Evolutionary conservation across 2,797 vertebrate genomes (phyloP).

Genomic region (Smutsia gigantea): DNA sequence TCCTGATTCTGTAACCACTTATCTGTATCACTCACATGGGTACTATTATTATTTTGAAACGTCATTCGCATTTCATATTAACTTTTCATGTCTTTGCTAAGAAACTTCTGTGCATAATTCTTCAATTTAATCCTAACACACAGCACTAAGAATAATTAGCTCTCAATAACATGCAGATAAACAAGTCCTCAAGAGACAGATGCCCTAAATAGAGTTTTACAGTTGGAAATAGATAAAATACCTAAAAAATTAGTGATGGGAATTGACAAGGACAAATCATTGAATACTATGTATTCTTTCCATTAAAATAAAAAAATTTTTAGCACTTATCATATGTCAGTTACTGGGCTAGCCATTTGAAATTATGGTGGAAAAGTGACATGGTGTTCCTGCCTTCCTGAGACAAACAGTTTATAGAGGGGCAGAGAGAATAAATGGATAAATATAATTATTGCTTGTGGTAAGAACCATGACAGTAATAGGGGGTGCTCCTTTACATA

Average conservation of each 20-base stretch:
- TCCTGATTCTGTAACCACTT: neutral
- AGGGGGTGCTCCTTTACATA: neutral
- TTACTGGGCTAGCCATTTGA: neutral
- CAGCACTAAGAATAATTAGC: slow-evolving; percentile 22
- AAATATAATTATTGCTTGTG: neutral
- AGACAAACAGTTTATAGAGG: neutral
- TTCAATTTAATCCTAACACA: slow-evolving; percentile 39
- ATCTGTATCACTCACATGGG: neutral
- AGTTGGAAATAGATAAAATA: neutral
- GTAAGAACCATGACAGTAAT: neutral
- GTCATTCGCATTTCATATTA: slow-evolving; percentile 31
- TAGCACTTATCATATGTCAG: neutral
- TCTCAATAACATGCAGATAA: slow-evolving; percentile 48
- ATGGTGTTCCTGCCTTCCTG: neutral
- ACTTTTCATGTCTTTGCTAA: slow-evolving; percentile 46
- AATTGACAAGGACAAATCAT: neutral
- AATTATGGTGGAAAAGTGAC: neutral
- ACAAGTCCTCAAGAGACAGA: slow-evolving; percentile 44
- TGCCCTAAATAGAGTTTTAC: slow-evolving; percentile 29
- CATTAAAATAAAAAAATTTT: neutral
- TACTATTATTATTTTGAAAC: slow-evolving; percentile 43
- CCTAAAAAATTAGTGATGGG: neutral
- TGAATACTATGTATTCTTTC: neutral
- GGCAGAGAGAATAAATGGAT: neutral
- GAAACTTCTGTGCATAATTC: slow-evolving; percentile 39